Base-by-base conservation (phyloP, 2,113 vertebrate genomes). In the Pollachius pollachius region DNA sequence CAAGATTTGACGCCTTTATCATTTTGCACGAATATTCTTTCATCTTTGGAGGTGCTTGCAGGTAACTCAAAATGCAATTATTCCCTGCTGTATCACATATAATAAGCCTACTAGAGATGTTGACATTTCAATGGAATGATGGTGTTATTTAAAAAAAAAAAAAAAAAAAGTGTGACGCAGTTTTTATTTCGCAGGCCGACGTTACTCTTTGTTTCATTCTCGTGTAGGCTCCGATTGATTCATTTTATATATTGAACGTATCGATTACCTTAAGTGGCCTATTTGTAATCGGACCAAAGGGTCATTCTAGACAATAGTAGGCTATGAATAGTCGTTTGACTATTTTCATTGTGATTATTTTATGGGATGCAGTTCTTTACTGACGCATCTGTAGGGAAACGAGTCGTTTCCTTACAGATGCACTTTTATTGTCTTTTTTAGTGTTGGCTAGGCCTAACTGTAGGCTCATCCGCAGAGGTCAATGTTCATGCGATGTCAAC, bases 121-220 rank as follows among this genome's bases (percentile, higher is more conserved):
- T 0, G 8, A 1, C 41, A 56, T 63, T 12, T 0, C 3, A 19
- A 0, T 11, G 7, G 27, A 30, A 15, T 9, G 4, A 21, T 56
- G n/a, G 3, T 30, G 21, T 7, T 27, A 0, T 21, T 15, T 30
- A 27, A 0, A 18, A 12, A 1, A 5, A 0, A 58, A 68, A 34
- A 17, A 4, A 15, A 18, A 34, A 8, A 3, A 58, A 23, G 9
- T 71, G 74, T 83, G 79, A 83, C 87, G 81, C 83, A 83, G 70
- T 77, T 73, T 73, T 4, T 13, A 17, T 52, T 64, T 12, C 11
- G 9, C 13, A 11, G 5, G 21, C n/a, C 1, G 19, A 3, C 0
- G 0, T 1, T 1, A 7, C 2, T 7, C 3, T 34, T 34, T 34
- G 30, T 34, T 34, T 34, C 30, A 2, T 19, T 62, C 4, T 58